phyloP scores from a whole-genome alignment of 2,888 invertebrate genomes.

The Allophyes oxyacanthae region DNA sequence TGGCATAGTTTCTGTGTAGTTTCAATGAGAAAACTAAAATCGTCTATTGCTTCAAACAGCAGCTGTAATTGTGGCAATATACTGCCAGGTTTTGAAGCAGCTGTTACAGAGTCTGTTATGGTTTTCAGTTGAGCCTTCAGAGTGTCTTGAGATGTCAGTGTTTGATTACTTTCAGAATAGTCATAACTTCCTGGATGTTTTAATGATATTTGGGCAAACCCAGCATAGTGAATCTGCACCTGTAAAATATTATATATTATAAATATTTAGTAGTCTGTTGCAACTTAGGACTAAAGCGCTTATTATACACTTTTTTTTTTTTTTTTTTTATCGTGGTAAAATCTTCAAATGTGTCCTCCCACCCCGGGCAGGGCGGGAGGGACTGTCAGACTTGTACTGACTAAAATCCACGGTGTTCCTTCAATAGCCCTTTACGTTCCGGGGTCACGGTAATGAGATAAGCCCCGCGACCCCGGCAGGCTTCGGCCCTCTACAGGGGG shows the following conservation, averaged over 20 bases:
- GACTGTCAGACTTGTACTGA: no score
- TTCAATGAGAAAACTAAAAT: slow-evolving; percentile 70
- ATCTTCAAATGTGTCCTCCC: no score
- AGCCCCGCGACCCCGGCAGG: no score
- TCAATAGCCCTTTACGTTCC: no score
- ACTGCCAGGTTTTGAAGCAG: slow-evolving; percentile 60
- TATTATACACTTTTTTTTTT: no score
- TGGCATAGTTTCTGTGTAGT: slow-evolving; percentile 70
- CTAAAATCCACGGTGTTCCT: no score
- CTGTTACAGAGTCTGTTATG: slow-evolving; percentile 61
- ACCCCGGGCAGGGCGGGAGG: no score
- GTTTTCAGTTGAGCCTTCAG: slow-evolving; percentile 70
- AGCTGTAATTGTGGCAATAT: slow-evolving; percentile 66
- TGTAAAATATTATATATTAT: slow-evolving; percentile 27
- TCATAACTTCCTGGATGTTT: slow-evolving; percentile 35
- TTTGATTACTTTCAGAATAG: slow-evolving; percentile 51
- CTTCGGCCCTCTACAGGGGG: no score
- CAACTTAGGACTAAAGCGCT: no score
- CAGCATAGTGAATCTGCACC: slow-evolving; percentile 52
- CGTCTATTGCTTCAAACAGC: slow-evolving; percentile 76
- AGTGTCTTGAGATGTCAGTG: slow-evolving; percentile 71
- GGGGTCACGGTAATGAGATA: no score
- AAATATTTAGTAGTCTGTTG: no score
- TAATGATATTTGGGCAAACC: slow-evolving; percentile 42
- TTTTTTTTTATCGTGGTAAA: no score